Evolutionary conservation across 2,113 vertebrate genomes (phyloP).

Genomic region (Megalops atlanticus): DNA sequence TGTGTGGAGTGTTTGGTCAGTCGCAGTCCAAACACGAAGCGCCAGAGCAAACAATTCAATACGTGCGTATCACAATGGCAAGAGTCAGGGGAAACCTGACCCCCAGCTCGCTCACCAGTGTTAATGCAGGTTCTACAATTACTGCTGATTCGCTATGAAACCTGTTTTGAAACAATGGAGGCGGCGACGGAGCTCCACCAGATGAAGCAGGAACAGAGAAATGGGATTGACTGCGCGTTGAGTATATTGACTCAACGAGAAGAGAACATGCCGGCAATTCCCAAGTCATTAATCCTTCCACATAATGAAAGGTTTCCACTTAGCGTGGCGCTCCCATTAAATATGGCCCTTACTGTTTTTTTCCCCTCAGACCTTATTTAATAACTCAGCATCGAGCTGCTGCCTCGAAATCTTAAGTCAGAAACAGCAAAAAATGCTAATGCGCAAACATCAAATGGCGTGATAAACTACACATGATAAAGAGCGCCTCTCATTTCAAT

Average conservation of each 20-base stretch:
- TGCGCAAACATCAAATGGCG: background rate
- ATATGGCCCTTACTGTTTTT: background rate
- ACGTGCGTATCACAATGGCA: background rate
- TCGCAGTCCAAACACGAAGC: constrained; percentile 3
- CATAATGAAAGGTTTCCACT: background rate
- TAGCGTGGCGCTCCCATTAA: background rate
- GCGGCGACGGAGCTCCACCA: background rate
- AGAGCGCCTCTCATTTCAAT: background rate
- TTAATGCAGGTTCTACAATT: background rate
- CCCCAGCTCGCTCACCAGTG: background rate
- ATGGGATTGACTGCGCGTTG: background rate
- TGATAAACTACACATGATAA: constrained; percentile 1
- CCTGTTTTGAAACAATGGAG: background rate
- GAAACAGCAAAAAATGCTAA: background rate
- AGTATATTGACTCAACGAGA: background rate
- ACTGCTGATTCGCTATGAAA: constrained; percentile 1
- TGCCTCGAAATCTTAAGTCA: background rate
- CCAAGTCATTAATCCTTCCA: background rate
- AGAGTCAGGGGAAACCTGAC: background rate
- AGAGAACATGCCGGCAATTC: background rate
- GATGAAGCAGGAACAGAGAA: background rate
- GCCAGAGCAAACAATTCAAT: constrained; percentile 19
- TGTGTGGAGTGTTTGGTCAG: background rate
- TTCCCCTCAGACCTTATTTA: background rate
- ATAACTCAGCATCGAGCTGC: background rate